phyloP scores from a whole-genome alignment of 2,888 invertebrate species.

The Cloeon dipterum region DNA sequence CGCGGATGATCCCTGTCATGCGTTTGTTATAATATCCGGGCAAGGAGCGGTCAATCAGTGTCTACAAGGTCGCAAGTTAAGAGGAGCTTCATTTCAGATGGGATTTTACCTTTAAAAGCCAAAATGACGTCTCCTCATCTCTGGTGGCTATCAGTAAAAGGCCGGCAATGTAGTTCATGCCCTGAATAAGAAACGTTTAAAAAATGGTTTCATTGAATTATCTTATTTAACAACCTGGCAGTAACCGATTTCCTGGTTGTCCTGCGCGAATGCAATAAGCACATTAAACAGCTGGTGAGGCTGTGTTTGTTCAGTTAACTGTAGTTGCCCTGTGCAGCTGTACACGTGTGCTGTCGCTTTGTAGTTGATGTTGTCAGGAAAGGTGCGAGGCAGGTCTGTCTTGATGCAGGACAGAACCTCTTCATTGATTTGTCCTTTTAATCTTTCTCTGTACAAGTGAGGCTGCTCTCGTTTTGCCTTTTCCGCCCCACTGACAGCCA shows the following conservation, averaged over 20 bases:
- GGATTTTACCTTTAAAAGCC: constrained; percentile 53
- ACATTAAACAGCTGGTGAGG: constrained; percentile 62
- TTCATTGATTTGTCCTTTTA: constrained; percentile 43
- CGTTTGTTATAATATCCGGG: constrained; percentile 73
- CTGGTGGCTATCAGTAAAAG: constrained; percentile 65
- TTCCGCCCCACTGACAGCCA: constrained; percentile 63
- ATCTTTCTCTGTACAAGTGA: constrained; percentile 26
- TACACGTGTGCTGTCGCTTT: constrained; percentile 27
- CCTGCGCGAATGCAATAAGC: constrained; percentile 69
- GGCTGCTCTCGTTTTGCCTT: constrained; percentile 28
- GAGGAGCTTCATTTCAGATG: too few relatives aligned
- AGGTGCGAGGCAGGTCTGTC: constrained; percentile 79
- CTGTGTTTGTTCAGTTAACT: too few relatives aligned
- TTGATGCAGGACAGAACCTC: constrained; percentile 57
- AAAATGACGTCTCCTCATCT: constrained; percentile 78
- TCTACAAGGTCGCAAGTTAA: too few relatives aligned
- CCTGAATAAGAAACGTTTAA: too few relatives aligned
- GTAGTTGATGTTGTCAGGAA: constrained; percentile 88
- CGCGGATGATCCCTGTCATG: constrained; percentile 73
- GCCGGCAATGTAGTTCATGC: constrained; percentile 80
- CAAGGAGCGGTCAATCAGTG: constrained; percentile 59
- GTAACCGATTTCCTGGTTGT: constrained; percentile 70
- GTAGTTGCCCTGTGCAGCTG: too few relatives aligned
- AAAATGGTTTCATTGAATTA: constrained; percentile 3
- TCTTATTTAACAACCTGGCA: constrained; percentile 41